These are phyloP conservation scores for Caenorhabditis sp. DNA, from an alignment of 2,888 invertebrate genomes.

Conservation along the genomic window DNA sequence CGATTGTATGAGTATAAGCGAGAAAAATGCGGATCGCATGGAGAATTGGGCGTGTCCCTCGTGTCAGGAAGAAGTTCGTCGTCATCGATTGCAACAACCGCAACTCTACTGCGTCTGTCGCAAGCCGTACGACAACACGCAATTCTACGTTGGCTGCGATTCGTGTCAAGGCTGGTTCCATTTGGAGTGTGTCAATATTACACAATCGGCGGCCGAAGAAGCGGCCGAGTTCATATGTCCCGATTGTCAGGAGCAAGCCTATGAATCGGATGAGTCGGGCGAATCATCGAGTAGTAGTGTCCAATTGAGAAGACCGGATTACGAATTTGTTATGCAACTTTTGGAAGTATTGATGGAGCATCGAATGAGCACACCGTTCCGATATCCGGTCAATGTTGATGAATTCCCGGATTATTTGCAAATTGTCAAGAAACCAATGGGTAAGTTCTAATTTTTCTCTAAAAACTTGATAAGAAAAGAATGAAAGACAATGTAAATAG, in stretches of 20 bases:
- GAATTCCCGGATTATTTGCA: conserved; percentile 96
- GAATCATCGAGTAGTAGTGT: conserved; percentile 4
- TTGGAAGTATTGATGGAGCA: conserved; percentile 47
- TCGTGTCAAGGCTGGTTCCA: conserved; percentile 99
- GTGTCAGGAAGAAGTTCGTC: conserved; percentile 70
- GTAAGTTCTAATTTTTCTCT: conserved; percentile 52
- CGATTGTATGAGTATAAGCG: conserved; percentile 90
- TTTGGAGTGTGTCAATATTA: conserved; percentile 87
- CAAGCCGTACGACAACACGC: conserved; percentile 95
- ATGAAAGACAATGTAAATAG: too few relatives aligned
- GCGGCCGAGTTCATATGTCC: conserved; percentile 97
- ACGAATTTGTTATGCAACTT: conserved; percentile 43
- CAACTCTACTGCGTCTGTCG: conserved; percentile 94
- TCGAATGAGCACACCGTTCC: conserved; percentile 91
- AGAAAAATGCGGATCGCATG: conserved; percentile 83
- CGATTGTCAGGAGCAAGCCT: conserved; percentile 77
- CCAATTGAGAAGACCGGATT: conserved; percentile 34
- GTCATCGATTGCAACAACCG: conserved; percentile 71
- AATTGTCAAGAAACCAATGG: conserved; percentile 74
- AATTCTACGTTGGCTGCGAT: conserved; percentile 98
- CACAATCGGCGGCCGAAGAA: conserved; percentile 77
- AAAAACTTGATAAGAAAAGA: too few relatives aligned
- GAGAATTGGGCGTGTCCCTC: conserved; percentile 81
- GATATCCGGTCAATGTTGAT: conserved; percentile 93
- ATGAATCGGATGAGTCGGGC: conserved; percentile 32